Conservation (phyloP, 2,113 vertebrate species). For the Proteles cristata region DNA sequence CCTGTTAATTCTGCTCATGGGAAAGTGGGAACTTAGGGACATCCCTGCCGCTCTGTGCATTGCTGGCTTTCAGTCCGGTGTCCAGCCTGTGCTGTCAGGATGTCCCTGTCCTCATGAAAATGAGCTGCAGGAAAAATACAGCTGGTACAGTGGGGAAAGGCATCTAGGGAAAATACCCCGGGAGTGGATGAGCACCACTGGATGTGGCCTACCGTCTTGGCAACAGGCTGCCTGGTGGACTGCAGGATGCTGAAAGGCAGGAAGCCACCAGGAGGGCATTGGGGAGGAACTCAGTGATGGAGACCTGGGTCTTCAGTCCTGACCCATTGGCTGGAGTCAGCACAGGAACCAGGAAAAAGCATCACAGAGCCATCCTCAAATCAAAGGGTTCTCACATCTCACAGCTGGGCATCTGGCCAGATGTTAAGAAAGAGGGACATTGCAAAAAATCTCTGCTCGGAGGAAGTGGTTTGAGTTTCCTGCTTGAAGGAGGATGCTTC, state of each 20-base stretch:
- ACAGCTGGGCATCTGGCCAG: neutral
- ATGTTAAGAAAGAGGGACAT: neutral
- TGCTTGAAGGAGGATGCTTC: constrained; percentile 46
- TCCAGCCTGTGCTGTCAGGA: neutral
- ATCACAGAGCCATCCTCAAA: neutral
- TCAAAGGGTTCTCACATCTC: neutral
- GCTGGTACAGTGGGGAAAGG: neutral
- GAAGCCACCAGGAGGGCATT: neutral
- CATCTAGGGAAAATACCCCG: too few relatives aligned
- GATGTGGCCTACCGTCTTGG: neutral
- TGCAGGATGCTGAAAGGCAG: neutral
- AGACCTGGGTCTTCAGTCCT: neutral
- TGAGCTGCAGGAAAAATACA: neutral
- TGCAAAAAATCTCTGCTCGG: constrained; percentile 16
- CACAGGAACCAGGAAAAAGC: neutral
- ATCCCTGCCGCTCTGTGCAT: fast-evolving
- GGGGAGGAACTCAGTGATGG: neutral
- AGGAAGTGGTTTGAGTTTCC: constrained; percentile 73
- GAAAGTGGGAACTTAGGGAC: neutral
- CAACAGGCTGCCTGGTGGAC: neutral
- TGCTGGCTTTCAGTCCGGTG: neutral
- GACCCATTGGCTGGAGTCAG: neutral
- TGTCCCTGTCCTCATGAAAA: neutral
- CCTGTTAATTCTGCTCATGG: neutral
- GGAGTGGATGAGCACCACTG: neutral